Percentiles rank a stretch among this genome's conserved stretches.
Conservation (phyloP, 1,140 invertebrate species). For the Anthonomus grandis region DNA sequence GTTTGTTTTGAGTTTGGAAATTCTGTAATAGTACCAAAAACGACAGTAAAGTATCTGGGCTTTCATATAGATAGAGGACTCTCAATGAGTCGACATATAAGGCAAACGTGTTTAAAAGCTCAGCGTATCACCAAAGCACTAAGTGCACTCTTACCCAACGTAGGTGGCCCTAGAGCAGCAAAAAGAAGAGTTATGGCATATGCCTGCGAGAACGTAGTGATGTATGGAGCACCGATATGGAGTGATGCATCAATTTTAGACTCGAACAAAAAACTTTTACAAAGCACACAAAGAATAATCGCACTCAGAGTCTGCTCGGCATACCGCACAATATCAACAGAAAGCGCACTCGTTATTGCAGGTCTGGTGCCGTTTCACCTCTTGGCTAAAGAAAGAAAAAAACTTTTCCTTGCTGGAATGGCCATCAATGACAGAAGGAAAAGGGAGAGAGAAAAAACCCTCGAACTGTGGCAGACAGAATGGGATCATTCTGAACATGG, state of each 20-base stretch:
- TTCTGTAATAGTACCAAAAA: neutral
- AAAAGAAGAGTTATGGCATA: neutral
- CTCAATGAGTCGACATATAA: neutral
- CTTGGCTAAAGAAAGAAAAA: neutral
- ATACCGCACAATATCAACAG: neutral
- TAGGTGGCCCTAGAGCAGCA: neutral
- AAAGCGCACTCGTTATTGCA: neutral
- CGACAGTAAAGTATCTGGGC: neutral
- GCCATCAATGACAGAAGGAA: neutral
- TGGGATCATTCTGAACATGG: conserved; percentile 6
- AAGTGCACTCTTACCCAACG: conserved; percentile 20
- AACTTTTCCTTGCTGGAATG: too few species aligned
- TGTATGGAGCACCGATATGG: neutral
- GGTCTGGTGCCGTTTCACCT: neutral
- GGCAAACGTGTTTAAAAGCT: neutral
- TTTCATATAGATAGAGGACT: neutral
- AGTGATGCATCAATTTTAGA: neutral
- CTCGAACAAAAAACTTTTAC: neutral
- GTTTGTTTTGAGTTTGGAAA: too few species aligned
- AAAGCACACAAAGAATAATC: neutral
- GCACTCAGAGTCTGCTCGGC: neutral
- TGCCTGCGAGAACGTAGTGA: neutral
- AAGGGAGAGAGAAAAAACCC: neutral
- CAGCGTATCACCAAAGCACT: conserved; percentile 3
- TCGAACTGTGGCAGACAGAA: neutral